Evolutionary conservation across 1,140 invertebrate species (phyloP).

Genomic region (Leptinotarsa lineolata): DNA sequence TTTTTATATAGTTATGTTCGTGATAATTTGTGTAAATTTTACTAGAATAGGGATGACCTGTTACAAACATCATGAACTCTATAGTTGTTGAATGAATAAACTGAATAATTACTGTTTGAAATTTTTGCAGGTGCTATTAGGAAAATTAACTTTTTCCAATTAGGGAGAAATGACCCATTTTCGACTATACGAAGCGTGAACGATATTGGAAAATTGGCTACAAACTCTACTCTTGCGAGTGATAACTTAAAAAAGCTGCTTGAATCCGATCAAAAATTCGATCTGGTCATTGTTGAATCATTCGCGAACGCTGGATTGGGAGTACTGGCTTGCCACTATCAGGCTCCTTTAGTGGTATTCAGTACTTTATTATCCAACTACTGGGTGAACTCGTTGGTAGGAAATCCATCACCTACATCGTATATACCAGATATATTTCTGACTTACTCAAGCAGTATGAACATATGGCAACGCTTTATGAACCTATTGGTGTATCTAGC

Average conservation of each 20-base stretch:
- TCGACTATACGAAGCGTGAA: conserved; percentile 23
- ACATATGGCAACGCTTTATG: conserved; percentile 53
- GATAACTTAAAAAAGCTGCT: conserved; percentile 33
- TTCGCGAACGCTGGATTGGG: conserved; percentile 37
- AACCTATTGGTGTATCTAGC: conserved; percentile 47
- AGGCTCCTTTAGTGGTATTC: conserved; percentile 45
- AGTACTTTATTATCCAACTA: conserved; percentile 44
- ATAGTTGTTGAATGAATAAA: neutral
- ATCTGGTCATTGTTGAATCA: conserved; percentile 43
- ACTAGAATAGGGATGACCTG: neutral
- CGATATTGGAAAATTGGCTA: neutral
- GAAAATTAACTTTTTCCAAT: conserved; percentile 53
- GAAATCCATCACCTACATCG: conserved; percentile 51
- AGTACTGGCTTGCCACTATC: conserved; percentile 35
- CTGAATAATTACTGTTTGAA: neutral
- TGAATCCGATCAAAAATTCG: conserved; percentile 39
- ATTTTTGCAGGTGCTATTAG: conserved; percentile 52
- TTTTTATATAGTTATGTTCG: neutral
- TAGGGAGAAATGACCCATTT: conserved; percentile 45
- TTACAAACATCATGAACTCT: neutral
- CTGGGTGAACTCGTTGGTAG: conserved; percentile 44
- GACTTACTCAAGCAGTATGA: conserved; percentile 52
- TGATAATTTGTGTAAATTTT: neutral
- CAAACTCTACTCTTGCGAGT: conserved; percentile 18
- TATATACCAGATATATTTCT: conserved; percentile 51